Evolutionary conservation across 2,113 vertebrate genomes (phyloP).

Genomic region (Herpailurus yagouaroundi): DNA sequence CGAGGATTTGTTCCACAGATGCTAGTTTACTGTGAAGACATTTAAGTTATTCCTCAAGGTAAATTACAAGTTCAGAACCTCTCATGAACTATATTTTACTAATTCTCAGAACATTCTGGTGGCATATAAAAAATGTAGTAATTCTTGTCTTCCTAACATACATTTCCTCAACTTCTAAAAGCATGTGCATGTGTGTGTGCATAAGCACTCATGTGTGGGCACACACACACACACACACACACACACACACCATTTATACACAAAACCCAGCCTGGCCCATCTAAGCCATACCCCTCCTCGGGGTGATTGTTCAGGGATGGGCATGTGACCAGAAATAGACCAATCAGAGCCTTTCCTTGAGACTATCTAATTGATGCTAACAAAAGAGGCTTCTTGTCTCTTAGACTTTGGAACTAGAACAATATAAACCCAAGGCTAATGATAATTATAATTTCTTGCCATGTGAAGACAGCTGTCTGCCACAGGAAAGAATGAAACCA

Average conservation of each 20-base stretch:
- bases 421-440: not conserved
- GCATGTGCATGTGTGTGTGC: accelerated
- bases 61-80: conserved; percentile 56
- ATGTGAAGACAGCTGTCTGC: not conserved
- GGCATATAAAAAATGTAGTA: not conserved
- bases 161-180: not conserved
- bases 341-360: not conserved
- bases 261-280: not conserved
- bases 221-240: not conserved
- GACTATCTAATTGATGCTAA: not conserved
- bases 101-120: conserved; percentile 38
- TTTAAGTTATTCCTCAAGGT: conserved; percentile 61
- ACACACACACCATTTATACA: not conserved
- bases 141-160: not conserved
- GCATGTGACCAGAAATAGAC: not conserved
- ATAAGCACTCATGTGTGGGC: not conserved
- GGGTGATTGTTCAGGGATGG: not conserved
- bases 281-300: not conserved
- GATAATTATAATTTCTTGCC: not conserved
- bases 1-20: conserved; percentile 54
- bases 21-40: conserved; percentile 25
- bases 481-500: not conserved
- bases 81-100: conserved; percentile 31
- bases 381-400: not conserved
- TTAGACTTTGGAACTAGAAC: not conserved